phyloP scores from a whole-genome alignment of 2,797 vertebrate species.

The Echiichthys vipera region DNA sequence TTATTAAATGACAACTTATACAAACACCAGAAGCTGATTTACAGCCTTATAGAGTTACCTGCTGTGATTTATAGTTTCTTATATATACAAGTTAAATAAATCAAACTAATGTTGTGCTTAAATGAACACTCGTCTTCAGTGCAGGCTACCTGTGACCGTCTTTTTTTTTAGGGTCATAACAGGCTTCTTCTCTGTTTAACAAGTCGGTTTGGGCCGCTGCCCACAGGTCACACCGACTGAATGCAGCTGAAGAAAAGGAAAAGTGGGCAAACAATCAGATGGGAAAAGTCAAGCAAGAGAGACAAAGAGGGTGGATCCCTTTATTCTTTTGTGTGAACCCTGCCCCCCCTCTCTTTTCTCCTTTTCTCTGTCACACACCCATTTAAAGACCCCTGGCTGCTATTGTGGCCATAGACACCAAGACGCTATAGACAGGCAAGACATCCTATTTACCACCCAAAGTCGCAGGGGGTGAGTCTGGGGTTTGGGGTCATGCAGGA shows the following conservation, averaged over 20 bases:
- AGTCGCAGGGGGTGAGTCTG: conserved; percentile 88
- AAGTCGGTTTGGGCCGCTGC: conserved; percentile 45
- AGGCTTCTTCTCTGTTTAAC: conserved; percentile 56
- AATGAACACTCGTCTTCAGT: not conserved
- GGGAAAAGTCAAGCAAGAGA: conserved; percentile 82
- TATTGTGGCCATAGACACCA: conserved; percentile 86
- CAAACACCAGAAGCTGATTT: conserved; percentile 53
- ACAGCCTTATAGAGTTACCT: conserved; percentile 4
- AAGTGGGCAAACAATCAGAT: conserved; percentile 83
- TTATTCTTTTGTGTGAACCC: conserved; percentile 81
- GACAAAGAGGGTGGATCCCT: conserved; percentile 77
- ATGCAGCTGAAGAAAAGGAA: conserved; percentile 76
- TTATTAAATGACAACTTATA: conserved; percentile 12
- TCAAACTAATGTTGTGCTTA: not conserved
- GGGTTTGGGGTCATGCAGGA: conserved; percentile 93
- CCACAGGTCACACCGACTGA: conserved; percentile 73
- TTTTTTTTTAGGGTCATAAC: conserved; percentile 19
- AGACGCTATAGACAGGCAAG: conserved; percentile 85
- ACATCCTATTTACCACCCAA: conserved; percentile 88
- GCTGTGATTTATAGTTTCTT: not conserved
- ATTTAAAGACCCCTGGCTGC: conserved; percentile 83
- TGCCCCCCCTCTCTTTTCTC: conserved; percentile 54
- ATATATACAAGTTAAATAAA: not conserved
- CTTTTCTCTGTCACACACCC: conserved; percentile 78
- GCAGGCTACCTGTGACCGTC: not conserved